Conservation (phyloP, 2,113 vertebrate species). For the Scolopax mira region DNA sequence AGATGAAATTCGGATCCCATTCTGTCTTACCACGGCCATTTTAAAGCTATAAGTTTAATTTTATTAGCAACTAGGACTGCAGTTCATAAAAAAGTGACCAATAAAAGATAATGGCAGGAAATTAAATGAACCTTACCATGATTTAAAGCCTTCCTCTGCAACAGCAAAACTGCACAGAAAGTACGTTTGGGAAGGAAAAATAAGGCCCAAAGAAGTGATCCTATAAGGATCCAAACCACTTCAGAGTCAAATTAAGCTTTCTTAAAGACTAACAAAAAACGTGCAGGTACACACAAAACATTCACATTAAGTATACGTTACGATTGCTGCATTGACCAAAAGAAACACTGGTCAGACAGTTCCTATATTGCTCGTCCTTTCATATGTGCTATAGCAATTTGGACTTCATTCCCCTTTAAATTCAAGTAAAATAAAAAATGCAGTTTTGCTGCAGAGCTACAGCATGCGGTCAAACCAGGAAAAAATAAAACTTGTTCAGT, state of each 20-base stretch:
- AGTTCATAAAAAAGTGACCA: constrained; percentile 53
- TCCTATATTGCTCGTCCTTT: not conserved
- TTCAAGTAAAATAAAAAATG: not conserved
- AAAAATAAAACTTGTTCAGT: not conserved
- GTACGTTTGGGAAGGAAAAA: not conserved
- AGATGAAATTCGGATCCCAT: not conserved
- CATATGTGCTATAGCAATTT: not conserved
- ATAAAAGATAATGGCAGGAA: constrained; percentile 49
- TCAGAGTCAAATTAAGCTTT: not conserved
- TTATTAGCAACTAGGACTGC: constrained; percentile 41
- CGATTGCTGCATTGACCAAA: not conserved
- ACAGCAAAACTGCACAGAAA: not conserved
- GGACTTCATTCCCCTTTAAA: not conserved
- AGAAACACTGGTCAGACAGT: not conserved
- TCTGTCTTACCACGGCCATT: not conserved
- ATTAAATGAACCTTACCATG: constrained; percentile 46
- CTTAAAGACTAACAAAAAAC: not conserved
- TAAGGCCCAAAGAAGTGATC: not conserved
- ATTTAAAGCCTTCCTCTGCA: constrained; percentile 17
- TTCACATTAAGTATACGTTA: not conserved
- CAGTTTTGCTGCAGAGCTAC: not conserved
- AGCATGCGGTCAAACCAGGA: not conserved
- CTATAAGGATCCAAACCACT: not conserved
- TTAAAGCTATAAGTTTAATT: constrained; percentile 22
- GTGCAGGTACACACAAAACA: not conserved